A percentile compares a stretch with the other conserved stretches of the same genome.
These are phyloP conservation scores for Gandaritis pyraliata DNA, from an alignment of 2,888 invertebrate species.

Conservation along the genomic window DNA sequence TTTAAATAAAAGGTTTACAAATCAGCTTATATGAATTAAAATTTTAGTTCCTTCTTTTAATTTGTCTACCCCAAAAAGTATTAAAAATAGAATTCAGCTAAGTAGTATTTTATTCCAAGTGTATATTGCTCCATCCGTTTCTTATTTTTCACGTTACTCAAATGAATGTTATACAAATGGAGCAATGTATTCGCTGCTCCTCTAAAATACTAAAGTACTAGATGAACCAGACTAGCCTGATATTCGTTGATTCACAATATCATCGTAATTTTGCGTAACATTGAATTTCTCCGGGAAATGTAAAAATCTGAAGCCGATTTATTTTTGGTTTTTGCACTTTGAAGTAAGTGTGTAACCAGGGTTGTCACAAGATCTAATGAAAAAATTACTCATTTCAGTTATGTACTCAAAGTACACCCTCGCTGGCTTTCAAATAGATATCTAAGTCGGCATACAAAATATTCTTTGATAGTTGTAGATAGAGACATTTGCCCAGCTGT, in stretches of 20 bases:
- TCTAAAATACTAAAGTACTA: neutral
- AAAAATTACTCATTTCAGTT: neutral
- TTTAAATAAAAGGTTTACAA: no score
- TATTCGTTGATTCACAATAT: constrained; percentile 18
- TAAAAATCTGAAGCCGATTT: constrained; percentile 28
- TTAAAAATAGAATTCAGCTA: no score
- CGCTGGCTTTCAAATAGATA: no score
- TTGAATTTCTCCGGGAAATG: constrained; percentile 27
- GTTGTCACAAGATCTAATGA: neutral
- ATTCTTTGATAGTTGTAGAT: no score
- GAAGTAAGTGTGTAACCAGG: neutral
- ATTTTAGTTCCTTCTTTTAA: neutral
- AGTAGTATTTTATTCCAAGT: no score
- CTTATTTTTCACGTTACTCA: neutral
- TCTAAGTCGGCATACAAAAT: no score
- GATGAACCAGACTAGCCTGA: constrained; percentile 16
- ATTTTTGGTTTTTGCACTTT: constrained; percentile 15
- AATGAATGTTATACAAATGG: neutral
- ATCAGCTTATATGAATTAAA: no score
- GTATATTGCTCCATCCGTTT: no score
- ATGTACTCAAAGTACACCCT: no score
- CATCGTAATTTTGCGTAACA: constrained; percentile 28
- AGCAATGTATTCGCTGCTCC: neutral
- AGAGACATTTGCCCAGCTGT: no score
- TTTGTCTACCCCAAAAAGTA: neutral